Base-by-base conservation (phyloP, 35 echinoderm and acorn worm genomes). In the Apostichopus japonicus region DNA sequence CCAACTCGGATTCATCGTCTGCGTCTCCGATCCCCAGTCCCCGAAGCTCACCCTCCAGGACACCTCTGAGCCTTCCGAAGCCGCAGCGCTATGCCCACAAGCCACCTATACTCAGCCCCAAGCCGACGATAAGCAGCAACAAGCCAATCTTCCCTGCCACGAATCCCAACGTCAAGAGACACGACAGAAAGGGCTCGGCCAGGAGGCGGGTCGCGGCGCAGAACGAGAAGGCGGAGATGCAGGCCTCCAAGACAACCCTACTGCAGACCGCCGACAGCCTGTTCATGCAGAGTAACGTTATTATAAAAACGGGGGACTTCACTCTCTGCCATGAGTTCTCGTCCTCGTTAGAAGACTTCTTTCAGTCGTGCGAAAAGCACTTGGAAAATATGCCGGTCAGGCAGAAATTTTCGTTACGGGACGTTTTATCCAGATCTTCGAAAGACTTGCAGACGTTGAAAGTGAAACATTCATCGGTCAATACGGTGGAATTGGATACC, bases 281-380 rank as follows among this genome's bases (percentile, higher is more conserved):
- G 9, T 90, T 92, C 70, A 90, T 78, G 19, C 90, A 94, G 77
- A 86, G 92, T 16, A 94, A 91, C 25, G 77, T 93, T 5, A 94
- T 98, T 21, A 55, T 95, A 14, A 86, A 98, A 24, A 86, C 79
- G 14, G 80, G 94, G 23, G 91, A 98, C 44, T 98, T 92, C 77
- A 79, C 72, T 53, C 75, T 78, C 27, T 94, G 94, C 84, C 91
- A 84, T 72, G 95, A 98, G 53, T 81, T 98, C 9, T 98, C 95
- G 83, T 72, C 67, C 4, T 93, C 94, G 5, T 65, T 94, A 44
- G 91, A 98, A 11, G 83, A 94, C 53, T 96, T 96, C 84, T 93
- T 94, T 72, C 90, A 88, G 17, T 86, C 88, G 23, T 98, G 97
- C 77, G 92, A 90, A 13, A 96, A 92, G 65, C 91, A 98, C 54